phyloP scores from a whole-genome alignment of 2,113 vertebrate species.

The Philantomba maxwellii region DNA sequence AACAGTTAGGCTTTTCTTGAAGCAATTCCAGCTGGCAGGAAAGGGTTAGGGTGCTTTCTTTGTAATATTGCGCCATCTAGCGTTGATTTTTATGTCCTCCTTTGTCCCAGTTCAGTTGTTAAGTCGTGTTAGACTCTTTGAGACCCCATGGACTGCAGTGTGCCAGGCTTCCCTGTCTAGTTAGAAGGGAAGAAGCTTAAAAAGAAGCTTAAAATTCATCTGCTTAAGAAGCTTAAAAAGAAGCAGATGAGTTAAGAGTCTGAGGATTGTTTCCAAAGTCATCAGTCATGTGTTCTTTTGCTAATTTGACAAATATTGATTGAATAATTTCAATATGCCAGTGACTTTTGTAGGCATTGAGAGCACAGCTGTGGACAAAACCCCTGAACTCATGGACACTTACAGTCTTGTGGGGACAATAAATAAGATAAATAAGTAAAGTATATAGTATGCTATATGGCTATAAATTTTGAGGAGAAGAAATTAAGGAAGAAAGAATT shows the following conservation, averaged over 20 bases:
- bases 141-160: not conserved
- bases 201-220: not conserved
- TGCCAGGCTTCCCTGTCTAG: not conserved
- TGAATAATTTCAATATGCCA: not conserved
- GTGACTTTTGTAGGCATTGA: not conserved
- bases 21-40: not conserved
- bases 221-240: not conserved
- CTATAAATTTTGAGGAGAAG: not conserved
- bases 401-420: not conserved
- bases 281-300: not conserved
- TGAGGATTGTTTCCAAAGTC: not conserved
- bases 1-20: not conserved
- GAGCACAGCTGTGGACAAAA: not conserved
- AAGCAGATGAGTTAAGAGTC: not conserved
- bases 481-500: not conserved
- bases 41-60: not conserved
- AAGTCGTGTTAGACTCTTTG: not conserved
- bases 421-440: not conserved
- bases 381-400: not conserved
- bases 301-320: not conserved
- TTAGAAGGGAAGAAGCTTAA: not conserved
- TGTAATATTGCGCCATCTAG: conserved; percentile 31
- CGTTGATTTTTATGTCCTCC: not conserved
- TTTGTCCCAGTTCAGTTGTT: not conserved
- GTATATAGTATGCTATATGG: not conserved